Evolutionary conservation across 2,888 invertebrate genomes (phyloP).

Genomic region (Caenorhabditis sp.): DNA sequence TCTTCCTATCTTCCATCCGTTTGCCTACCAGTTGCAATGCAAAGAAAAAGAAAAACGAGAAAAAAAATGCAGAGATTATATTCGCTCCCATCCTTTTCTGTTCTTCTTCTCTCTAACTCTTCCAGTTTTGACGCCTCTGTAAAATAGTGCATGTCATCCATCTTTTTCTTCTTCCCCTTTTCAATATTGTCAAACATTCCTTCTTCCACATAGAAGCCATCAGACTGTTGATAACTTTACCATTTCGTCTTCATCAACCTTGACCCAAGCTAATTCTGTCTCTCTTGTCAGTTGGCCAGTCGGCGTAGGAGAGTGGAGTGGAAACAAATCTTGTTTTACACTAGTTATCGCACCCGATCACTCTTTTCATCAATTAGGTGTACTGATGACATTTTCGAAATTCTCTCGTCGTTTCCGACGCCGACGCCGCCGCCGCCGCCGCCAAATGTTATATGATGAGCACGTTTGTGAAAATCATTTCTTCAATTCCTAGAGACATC

Average conservation of each 20-base stretch:
- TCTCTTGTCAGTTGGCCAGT: conserved; percentile 36
- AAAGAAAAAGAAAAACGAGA: conserved; percentile 3
- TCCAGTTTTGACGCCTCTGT: conserved; percentile 33
- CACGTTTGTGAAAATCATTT: too few relatives aligned
- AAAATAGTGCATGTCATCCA: conserved; percentile 12
- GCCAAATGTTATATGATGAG: too few relatives aligned
- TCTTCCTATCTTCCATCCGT: conserved; percentile 21
- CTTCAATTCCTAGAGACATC: too few relatives aligned
- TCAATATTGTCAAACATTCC: not conserved
- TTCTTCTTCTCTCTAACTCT: conserved; percentile 34
- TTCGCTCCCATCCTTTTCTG: conserved; percentile 28
- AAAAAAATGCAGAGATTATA: conserved; percentile 42
- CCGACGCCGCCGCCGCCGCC: too few relatives aligned
- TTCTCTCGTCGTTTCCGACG: not conserved
- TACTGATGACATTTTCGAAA: conserved; percentile 24
- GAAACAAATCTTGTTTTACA: conserved; percentile 50
- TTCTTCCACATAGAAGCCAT: not conserved
- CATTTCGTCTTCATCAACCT: conserved; percentile 47
- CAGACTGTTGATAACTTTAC: conserved; percentile 37
- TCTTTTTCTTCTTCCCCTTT: conserved; percentile 2
- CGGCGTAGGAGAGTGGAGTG: conserved; percentile 4
- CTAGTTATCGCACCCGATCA: conserved; percentile 53
- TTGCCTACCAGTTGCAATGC: conserved; percentile 42
- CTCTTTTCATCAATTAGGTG: conserved; percentile 42
- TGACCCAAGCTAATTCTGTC: conserved; percentile 19